A percentile compares a stretch with the other conserved stretches of the same genome.
Conservation (phyloP, 2,888 invertebrate genomes). For the Polyommatus icarus region DNA sequence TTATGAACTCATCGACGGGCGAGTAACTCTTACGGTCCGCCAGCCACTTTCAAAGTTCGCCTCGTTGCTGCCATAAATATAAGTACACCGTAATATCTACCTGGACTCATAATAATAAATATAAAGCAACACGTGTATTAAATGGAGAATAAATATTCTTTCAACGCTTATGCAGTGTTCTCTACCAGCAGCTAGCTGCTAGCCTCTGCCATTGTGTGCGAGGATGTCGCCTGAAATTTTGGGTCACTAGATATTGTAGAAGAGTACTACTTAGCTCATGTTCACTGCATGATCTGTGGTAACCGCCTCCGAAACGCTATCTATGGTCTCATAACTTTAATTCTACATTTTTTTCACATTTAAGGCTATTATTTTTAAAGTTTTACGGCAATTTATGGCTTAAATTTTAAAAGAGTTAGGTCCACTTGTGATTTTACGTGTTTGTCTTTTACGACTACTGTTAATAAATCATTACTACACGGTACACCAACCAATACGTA, state of each 20-base stretch:
- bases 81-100: conserved; percentile 36
- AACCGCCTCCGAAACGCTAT: no score
- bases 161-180: not conserved
- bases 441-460: no score
- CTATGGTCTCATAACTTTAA: not conserved
- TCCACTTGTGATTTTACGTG: no score
- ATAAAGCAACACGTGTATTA: not conserved
- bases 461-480: no score
- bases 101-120: conserved; percentile 37
- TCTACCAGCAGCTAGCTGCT: not conserved
- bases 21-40: conserved; percentile 62
- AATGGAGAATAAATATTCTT: not conserved
- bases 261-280: no score
- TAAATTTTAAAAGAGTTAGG: not conserved
- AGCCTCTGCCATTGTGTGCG: no score
- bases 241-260: no score
- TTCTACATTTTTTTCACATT: not conserved
- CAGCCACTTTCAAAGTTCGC: conserved; percentile 67
- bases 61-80: conserved; percentile 45
- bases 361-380: no score
- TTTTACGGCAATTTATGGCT: not conserved
- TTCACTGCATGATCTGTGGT: no score
- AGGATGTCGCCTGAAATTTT: no score
- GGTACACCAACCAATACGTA: no score
- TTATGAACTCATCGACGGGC: conserved; percentile 60